Base-by-base conservation (phyloP, 1,140 invertebrate species). In the Melipona quadrifasciata region DNA sequence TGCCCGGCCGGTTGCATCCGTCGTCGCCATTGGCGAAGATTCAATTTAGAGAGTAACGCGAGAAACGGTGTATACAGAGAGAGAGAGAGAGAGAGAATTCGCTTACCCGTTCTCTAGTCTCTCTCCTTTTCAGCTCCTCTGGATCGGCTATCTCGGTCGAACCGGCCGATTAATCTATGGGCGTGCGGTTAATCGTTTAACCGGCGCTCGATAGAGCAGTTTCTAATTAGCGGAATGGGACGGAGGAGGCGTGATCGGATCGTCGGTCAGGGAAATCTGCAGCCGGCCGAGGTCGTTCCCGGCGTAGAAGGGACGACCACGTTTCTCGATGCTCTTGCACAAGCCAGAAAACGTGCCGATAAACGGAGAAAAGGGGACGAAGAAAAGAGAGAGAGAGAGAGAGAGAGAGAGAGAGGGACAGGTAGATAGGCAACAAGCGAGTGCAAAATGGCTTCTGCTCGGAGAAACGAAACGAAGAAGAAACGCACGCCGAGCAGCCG, bases 191-290 rank as follows among this genome's bases (percentile, higher is more conserved):
- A 92, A 93, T 93, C 92, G 92, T 87, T 92, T 90, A 91, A 89
- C 87, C 89, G 90, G 88, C 75, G 87, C 79, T 89, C 89, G 90
- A 92, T 92, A 92, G 89, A 93, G 89, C 91, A 78, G 90, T 92
- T 93, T 93, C 92, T 93, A 93, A 93, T 93, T 93, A 93, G 92
- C 89, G 84, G 86, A 87, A 90, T 87, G 89, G 82, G 87, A 90
- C 82, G 86, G 79, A 90, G 85, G 73, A 91, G 91, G 91, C 89
- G 91, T 89, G 91, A 93, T 93, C 86, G 85, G 76, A 92, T 91
- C 91, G 89, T 79, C 83, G 80, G 80, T 74, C 61, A 85, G 70
- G 86, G 78, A 90, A 89, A 89, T 88, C 82, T 88, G 82, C 78
- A 58, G 71, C 84, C 47, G 78, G 55, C 5, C 31, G 71, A 67